phyloP scores from a whole-genome alignment of 2,113 vertebrate genomes.

The Pionites leucogaster region DNA sequence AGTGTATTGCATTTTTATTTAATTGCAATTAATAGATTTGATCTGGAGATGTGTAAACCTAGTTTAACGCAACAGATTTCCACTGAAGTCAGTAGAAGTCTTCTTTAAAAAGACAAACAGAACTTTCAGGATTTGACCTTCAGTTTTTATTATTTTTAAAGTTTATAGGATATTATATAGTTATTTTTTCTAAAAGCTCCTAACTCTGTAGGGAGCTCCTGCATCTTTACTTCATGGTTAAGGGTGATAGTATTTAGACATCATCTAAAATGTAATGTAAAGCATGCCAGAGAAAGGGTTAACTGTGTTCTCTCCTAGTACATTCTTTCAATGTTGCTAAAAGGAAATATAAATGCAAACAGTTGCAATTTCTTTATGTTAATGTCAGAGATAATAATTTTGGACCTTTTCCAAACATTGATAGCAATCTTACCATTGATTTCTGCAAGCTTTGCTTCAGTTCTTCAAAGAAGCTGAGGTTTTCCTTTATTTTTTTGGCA shows the following conservation, averaged over 20 bases:
- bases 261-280: neutral
- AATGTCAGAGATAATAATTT: neutral
- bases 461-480: neutral
- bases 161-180: neutral
- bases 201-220: neutral
- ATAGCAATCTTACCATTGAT: slow-evolving; percentile 23
- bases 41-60: neutral
- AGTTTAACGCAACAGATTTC: neutral
- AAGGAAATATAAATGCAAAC: neutral
- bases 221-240: neutral
- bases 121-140: neutral
- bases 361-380: slow-evolving; percentile 10
- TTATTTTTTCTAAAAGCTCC: neutral
- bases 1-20: neutral
- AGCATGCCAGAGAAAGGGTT: neutral
- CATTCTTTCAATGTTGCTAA: neutral
- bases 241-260: neutral
- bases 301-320: neutral
- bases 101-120: neutral
- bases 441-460: neutral
- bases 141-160: neutral
- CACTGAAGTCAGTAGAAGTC: neutral
- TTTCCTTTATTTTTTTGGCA: neutral
- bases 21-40: neutral
- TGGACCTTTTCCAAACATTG: neutral